A percentile compares a stretch with the other conserved stretches of the same genome.
Conservation (phyloP, 35 echinoderm and acorn worm species). For the Eucidaris tribuloides region DNA sequence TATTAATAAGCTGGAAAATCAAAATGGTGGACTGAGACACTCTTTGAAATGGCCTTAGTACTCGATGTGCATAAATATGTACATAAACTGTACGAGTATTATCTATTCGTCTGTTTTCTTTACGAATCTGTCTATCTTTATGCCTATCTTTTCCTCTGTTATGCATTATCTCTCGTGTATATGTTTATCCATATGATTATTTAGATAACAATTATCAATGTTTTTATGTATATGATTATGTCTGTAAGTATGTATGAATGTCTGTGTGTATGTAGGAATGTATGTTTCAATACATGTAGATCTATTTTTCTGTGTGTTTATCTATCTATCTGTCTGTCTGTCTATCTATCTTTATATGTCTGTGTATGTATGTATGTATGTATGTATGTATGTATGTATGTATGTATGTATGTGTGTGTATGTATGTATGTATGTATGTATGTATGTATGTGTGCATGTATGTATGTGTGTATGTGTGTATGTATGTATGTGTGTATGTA, state of each 20-base stretch:
- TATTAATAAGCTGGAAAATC: too few relatives aligned
- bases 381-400: neutral
- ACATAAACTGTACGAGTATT: too few relatives aligned
- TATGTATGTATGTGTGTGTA: neutral
- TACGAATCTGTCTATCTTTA: too few relatives aligned
- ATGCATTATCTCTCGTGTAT: too few relatives aligned
- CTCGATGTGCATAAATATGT: too few relatives aligned
- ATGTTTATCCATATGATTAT: neutral
- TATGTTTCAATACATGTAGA: neutral
- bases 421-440: conserved; percentile 18
- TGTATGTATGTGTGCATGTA: conserved; percentile 10
- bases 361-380: neutral
- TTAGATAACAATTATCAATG: neutral
- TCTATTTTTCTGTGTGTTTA: neutral
- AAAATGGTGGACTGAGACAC: too few relatives aligned
- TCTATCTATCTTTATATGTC: too few relatives aligned
- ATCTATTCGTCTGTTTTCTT: too few relatives aligned
- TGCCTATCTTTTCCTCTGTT: too few relatives aligned
- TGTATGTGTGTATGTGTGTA: conserved; percentile 10
- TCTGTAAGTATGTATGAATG: neutral
- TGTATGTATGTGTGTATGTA: conserved; percentile 9
- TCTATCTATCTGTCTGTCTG: too few relatives aligned
- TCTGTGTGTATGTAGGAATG: too few relatives aligned
- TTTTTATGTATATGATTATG: neutral
- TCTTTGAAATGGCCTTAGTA: too few relatives aligned